Evolutionary conservation across 2,888 invertebrate species (phyloP), one percentile per base, ranked within the genome.

Genomic region (Folsomia manolachei): DNA sequence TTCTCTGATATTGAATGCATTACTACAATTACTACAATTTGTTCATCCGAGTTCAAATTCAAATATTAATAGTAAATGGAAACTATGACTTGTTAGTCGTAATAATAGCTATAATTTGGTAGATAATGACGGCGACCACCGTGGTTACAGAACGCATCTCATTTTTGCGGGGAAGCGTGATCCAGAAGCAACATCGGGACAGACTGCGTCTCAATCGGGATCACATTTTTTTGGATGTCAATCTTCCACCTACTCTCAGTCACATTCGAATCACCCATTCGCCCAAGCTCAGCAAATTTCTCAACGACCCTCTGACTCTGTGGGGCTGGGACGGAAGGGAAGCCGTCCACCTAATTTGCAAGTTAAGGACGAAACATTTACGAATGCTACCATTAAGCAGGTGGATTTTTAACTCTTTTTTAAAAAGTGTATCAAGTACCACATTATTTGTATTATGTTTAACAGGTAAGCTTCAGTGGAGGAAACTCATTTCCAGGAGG

Each of bases 181-280:
- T 70, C 77, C 75, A 7, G 79, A 79, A 64, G 79, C 76, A n/a
- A 62, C 71, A 18, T 74, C 74, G 25, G 77, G 79, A 64, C 77
- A 75, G 27, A 75, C 71, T 26, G 78, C 72, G 14, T 69, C 75
- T n/a, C 76, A 77, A 62, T 70, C 71, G 23, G 77, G 76, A 26
- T 75, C 74, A 19, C 77, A 79, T 60, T 77, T 76, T 71, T 78
- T 72, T 60, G 78, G 76, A 61, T 64, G 72, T 24, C 76, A 75
- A 66, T 75, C 77, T 69, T 64, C 76, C 53, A 71, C 79, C n/a
- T 71, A 76, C 25, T 75, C 77, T 25, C 71, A 73, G 26, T 79
- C 80, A 78, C 80, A 81, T 79, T 79, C 79, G 79, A 79, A 78
- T 60, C 80, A 81, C 70, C 80, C 80, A 1, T 81, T 81, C 66